These are phyloP conservation scores for Anolis apletophallus DNA, from an alignment of 2,797 vertebrate genomes.

Conservation along the genomic window DNA sequence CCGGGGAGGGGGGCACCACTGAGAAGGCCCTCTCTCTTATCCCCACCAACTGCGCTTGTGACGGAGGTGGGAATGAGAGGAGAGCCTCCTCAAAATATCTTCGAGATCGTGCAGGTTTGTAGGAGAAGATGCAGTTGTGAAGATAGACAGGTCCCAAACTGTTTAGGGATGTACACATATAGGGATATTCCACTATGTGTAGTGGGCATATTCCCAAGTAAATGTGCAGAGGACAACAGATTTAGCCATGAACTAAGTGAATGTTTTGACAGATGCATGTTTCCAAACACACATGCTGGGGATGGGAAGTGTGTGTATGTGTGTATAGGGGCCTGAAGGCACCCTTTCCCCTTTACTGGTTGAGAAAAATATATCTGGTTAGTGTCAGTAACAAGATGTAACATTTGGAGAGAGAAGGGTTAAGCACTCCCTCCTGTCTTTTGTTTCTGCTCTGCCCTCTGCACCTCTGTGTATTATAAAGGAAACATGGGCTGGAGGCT, in stretches of 20 bases:
- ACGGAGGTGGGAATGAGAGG: too few species aligned
- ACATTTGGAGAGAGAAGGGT: background rate
- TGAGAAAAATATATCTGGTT: background rate
- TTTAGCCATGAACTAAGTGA: background rate
- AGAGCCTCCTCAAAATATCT: too few species aligned
- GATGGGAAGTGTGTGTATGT: background rate
- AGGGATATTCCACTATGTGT: background rate
- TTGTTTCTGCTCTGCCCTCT: background rate
- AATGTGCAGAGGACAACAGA: background rate
- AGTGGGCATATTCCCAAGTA: background rate
- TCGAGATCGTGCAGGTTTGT: too few species aligned
- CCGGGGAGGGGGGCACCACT: too few species aligned
- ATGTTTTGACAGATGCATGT: background rate
- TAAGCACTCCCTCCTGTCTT: background rate
- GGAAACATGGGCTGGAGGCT: background rate
- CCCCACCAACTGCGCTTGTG: too few species aligned
- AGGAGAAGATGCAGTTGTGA: too few species aligned
- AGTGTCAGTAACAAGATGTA: background rate
- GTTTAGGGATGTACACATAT: background rate
- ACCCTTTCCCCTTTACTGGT: background rate
- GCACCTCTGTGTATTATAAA: background rate
- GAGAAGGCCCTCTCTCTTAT: too few species aligned
- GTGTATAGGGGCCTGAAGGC: background rate
- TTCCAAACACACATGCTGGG: background rate
- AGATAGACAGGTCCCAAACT: too few species aligned